These are phyloP conservation scores for Eonycteris spelaea DNA, from an alignment of 2,113 vertebrate species.

Conservation along the genomic window DNA sequence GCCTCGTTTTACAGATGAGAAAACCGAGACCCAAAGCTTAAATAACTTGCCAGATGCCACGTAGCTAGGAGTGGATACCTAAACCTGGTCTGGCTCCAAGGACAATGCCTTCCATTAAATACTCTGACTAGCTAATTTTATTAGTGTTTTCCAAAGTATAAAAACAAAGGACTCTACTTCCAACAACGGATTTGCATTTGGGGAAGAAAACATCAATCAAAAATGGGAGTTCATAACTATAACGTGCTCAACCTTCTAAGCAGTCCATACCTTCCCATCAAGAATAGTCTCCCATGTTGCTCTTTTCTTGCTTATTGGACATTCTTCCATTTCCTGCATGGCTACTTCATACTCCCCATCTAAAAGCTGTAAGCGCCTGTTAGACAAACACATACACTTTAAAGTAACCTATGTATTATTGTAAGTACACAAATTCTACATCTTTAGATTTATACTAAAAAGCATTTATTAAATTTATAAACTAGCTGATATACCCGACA, in stretches of 20 bases:
- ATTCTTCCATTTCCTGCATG: conserved; percentile 99
- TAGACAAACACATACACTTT: conserved; percentile 71
- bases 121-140: conserved; percentile 24
- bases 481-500: conserved; percentile 38
- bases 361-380: conserved; percentile 95
- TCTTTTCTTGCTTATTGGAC: conserved; percentile 97
- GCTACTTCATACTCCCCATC: conserved; percentile 99
- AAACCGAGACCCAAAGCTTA: not conserved
- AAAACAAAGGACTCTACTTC: conserved; percentile 33
- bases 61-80: not conserved
- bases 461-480: conserved; percentile 61
- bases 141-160: conserved; percentile 38
- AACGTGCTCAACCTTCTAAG: conserved; percentile 18
- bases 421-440: conserved; percentile 58
- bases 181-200: conserved; percentile 41
- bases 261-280: conserved; percentile 92
- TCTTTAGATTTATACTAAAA: conserved; percentile 55
- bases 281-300: conserved; percentile 99
- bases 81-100: not conserved
- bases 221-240: conserved; percentile 49
- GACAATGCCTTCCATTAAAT: conserved; percentile 24
- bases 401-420: conserved; percentile 65
- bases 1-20: conserved; percentile 1
- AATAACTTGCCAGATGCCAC: conserved; percentile 25
- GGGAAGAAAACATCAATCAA: conserved; percentile 53